Conservation (phyloP, 2,888 invertebrate genomes). For the Dioctria rufipes region DNA sequence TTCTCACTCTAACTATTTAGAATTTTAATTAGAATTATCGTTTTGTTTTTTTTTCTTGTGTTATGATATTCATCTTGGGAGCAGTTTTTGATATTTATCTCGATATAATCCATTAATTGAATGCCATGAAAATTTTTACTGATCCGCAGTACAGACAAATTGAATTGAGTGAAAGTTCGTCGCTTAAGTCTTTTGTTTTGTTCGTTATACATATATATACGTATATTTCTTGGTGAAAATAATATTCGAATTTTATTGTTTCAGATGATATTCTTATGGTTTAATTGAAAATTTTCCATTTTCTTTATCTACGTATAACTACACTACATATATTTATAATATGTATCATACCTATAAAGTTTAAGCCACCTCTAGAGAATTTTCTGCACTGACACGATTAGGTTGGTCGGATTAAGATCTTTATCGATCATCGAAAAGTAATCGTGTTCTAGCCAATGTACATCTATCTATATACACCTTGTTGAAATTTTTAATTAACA, state of each 20-base stretch:
- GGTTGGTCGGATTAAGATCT: constrained; percentile 11
- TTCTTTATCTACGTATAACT: background rate
- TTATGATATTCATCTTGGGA: constrained; percentile 29
- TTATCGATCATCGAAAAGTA: background rate
- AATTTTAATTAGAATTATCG: constrained; percentile 43
- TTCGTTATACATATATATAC: too few species aligned
- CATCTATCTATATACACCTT: background rate
- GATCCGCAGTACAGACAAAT: background rate
- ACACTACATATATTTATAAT: too few species aligned
- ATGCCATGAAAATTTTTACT: constrained; percentile 28
- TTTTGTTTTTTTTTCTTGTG: background rate
- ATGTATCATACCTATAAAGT: too few species aligned
- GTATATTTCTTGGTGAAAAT: too few species aligned
- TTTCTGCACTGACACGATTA: background rate
- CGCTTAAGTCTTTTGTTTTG: constrained; percentile 7
- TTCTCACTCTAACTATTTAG: constrained; percentile 9
- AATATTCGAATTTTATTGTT: background rate
- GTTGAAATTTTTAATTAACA: constrained; percentile 42
- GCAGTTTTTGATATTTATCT: constrained; percentile 36
- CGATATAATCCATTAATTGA: constrained; percentile 28
- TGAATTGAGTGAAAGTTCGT: background rate
- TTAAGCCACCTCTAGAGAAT: background rate
- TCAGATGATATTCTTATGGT: background rate
- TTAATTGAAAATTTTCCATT: background rate
- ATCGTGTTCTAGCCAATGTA: background rate